Evolutionary conservation across 2,888 invertebrate species (phyloP), one percentile per base, ranked within the genome.

Genomic region (Bombyx huttoni): DNA sequence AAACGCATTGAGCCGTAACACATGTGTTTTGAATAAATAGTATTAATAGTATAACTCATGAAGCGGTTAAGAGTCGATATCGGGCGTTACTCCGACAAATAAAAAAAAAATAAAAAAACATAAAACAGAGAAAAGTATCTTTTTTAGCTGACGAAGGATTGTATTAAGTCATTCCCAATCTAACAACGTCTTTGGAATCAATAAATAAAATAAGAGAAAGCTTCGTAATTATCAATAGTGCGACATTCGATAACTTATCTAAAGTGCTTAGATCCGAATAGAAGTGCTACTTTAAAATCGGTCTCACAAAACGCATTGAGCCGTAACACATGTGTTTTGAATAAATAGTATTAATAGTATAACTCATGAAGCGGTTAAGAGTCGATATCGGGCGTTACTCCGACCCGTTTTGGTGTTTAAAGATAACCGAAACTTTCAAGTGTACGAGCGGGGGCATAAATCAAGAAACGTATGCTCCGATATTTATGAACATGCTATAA

Each of bases 351-450:
- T 40, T 40, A 40, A 40, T 40, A 40, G 40, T 12, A 40, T 40
- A 40, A 40, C 40, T 40, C 40, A 40, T 40, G 12, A 40, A 40
- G 40, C 40, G 40, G 40, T 40, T 40, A 40, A 52, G 45, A 14
- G 49, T 14, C 67, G 73, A 76, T 80, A 81, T 75, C 73, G 75
- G 71, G 59, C 75, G 63, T 72, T 73, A 70, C 67, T 66, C 70
- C 60, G 69, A 68, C 65, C 71, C 75, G 77, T 67, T 72, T 77
- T 77, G 73, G 73, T 81, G 78, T 77, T 76, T 69, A 61, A 58
- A 67, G 78, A 79, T 80, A 78, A 76, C 64, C 67, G 58, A 67
- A 73, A 60, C 73, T 68, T 68, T 71, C 71, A 68, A 69, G 65
- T 67, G 48, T 13, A 14, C 14, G 40, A 47, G 34, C 40, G 52